Evolutionary conservation across 2,888 invertebrate species (phyloP).

Genomic region (Habroteleia sp.): DNA sequence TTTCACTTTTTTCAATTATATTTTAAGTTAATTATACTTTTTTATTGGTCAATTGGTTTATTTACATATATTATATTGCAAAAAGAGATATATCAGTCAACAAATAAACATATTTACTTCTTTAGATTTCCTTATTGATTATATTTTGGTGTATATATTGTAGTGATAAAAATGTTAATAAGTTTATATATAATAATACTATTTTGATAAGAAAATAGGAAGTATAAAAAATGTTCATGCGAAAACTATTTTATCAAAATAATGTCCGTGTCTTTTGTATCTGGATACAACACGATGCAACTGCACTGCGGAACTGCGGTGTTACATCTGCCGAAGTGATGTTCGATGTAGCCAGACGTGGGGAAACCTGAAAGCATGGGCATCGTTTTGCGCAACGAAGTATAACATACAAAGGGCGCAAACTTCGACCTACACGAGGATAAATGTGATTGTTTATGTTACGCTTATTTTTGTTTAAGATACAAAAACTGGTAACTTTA

Average conservation of each 20-base stretch:
- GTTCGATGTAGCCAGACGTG: constrained; percentile 65
- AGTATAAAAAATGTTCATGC: constrained; percentile 6
- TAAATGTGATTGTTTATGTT: constrained; percentile 13
- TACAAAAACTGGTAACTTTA: too few relatives aligned
- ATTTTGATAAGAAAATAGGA: too few relatives aligned
- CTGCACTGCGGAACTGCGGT: constrained; percentile 77
- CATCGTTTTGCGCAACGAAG: constrained; percentile 51
- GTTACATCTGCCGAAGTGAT: constrained; percentile 72
- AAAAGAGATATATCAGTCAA: too few relatives aligned
- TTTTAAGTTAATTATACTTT: too few relatives aligned
- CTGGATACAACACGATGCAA: constrained; percentile 53
- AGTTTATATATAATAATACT: too few relatives aligned
- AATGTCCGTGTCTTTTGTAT: constrained; percentile 27
- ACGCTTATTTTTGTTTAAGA: background rate
- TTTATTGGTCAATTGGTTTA: too few relatives aligned
- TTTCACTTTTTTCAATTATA: too few relatives aligned
- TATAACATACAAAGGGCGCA: constrained; percentile 37
- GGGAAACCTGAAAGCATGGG: constrained; percentile 67
- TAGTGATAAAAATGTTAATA: too few relatives aligned
- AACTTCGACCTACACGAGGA: constrained; percentile 17
- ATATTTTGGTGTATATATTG: too few relatives aligned
- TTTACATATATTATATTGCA: too few relatives aligned
- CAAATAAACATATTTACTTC: too few relatives aligned
- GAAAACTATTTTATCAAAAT: constrained; percentile 11
- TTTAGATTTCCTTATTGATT: too few relatives aligned